These are phyloP conservation scores for Chaenogobius annularis DNA, from an alignment of 2,113 vertebrate genomes.

Conservation along the genomic window DNA sequence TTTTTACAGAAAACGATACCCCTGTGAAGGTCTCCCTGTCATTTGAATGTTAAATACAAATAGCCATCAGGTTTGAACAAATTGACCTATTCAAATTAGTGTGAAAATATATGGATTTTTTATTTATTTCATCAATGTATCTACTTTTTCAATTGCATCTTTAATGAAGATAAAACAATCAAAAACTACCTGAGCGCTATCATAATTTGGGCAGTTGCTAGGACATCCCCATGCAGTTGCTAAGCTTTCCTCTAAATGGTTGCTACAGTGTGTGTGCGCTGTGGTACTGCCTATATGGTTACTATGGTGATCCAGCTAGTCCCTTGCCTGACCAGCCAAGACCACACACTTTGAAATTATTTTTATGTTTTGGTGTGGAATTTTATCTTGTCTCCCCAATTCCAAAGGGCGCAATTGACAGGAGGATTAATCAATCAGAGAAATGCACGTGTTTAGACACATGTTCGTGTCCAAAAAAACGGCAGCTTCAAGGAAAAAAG, in stretches of 20 bases:
- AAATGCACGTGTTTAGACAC: too few species aligned
- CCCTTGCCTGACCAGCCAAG: too few species aligned
- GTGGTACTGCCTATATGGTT: background rate
- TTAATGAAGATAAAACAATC: background rate
- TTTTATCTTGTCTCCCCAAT: too few species aligned
- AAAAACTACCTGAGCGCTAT: background rate
- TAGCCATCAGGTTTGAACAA: constrained; percentile 68
- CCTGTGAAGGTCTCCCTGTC: constrained; percentile 78
- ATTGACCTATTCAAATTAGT: background rate
- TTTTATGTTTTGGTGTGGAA: too few species aligned
- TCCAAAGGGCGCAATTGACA: too few species aligned
- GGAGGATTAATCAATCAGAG: too few species aligned
- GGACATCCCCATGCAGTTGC: background rate
- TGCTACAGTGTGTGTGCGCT: background rate
- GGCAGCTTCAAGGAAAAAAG: too few species aligned
- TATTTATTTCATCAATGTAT: too few species aligned
- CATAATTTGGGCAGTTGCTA: background rate
- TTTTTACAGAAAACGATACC: constrained; percentile 79
- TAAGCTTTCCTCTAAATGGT: background rate
- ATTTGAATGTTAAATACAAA: constrained; percentile 76
- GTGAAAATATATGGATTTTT: too few species aligned
- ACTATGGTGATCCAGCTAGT: background rate
- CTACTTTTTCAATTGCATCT: background rate
- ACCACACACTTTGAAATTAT: too few species aligned
- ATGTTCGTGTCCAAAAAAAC: too few species aligned